phyloP scores from a whole-genome alignment of 2,888 invertebrate genomes.

The Himalopsyche japonica region DNA sequence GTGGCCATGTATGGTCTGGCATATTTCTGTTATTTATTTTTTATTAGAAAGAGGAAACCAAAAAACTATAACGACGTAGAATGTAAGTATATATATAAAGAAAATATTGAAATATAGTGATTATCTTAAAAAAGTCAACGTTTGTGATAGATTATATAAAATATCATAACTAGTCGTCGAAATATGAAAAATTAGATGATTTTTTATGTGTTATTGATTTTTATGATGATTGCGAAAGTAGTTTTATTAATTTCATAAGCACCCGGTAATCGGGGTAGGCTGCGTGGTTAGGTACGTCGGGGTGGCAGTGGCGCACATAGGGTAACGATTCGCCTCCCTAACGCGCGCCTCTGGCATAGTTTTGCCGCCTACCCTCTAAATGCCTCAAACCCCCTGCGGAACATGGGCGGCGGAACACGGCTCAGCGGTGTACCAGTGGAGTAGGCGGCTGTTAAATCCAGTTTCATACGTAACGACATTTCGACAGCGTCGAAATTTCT shows the following conservation, averaged over 20 bases:
- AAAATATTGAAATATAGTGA: no score
- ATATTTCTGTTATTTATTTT: no score
- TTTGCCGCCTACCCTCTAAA: constrained; percentile 41
- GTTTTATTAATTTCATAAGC: not conserved
- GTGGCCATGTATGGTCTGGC: no score
- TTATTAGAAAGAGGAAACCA: no score
- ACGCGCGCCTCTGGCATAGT: constrained; percentile 28
- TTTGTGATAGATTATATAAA: no score
- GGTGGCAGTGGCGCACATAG: constrained; percentile 26
- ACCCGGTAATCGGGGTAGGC: not conserved
- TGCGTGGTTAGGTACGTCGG: constrained; percentile 3
- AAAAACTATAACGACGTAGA: no score
- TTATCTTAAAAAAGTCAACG: no score
- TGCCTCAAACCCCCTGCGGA: constrained; percentile 47
- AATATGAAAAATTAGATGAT: no score
- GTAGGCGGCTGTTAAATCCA: not conserved
- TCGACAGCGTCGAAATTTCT: not conserved
- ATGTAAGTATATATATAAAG: no score
- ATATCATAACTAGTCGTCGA: no score
- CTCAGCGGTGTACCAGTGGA: not conserved
- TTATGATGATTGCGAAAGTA: not conserved
- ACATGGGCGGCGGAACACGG: constrained; percentile 32
- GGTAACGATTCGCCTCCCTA: constrained; percentile 40
- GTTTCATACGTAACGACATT: not conserved
- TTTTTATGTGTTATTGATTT: no score